Percentiles rank a stretch among this genome's conserved stretches.
Evolutionary conservation across 2,888 invertebrate species (phyloP).

Genomic region (Serripes groenlandicus): DNA sequence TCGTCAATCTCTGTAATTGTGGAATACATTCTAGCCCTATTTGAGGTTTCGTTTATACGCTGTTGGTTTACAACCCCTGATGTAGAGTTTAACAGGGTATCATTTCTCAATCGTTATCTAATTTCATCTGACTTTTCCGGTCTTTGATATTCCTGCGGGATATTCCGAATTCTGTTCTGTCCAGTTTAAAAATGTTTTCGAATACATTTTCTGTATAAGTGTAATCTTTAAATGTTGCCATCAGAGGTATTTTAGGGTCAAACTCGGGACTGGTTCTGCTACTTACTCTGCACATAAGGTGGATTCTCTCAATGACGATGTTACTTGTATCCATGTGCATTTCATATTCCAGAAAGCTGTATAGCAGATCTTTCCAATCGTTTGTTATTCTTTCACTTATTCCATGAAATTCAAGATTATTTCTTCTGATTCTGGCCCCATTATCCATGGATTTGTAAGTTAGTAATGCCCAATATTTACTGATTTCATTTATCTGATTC

Average conservation of each 20-base stretch:
- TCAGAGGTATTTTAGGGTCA: slow-evolving; percentile 32
- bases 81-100: slow-evolving; percentile 35
- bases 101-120: slow-evolving; percentile 5
- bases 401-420: slow-evolving; percentile 10
- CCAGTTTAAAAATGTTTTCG: slow-evolving; percentile 25
- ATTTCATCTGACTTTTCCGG: slow-evolving; percentile 16
- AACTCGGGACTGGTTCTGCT: background rate
- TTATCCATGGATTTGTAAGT: slow-evolving; percentile 2
- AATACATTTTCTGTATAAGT: slow-evolving; percentile 26
- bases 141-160: slow-evolving; percentile 33
- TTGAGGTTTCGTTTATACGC: background rate
- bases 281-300: background rate
- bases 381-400: background rate
- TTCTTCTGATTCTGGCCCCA: slow-evolving; percentile 4
- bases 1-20: slow-evolving; percentile 5
- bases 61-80: background rate
- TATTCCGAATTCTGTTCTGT: slow-evolving; percentile 29
- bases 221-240: slow-evolving; percentile 38
- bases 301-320: slow-evolving; percentile 10
- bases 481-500: background rate
- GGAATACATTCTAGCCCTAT: background rate
- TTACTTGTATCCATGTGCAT: background rate
- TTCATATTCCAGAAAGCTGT: slow-evolving; percentile 1
- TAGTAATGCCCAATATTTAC: background rate
- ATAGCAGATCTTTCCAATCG: background rate